Conservation (phyloP, 1,140 invertebrate species). For the Teleopsis dalmanni region DNA sequence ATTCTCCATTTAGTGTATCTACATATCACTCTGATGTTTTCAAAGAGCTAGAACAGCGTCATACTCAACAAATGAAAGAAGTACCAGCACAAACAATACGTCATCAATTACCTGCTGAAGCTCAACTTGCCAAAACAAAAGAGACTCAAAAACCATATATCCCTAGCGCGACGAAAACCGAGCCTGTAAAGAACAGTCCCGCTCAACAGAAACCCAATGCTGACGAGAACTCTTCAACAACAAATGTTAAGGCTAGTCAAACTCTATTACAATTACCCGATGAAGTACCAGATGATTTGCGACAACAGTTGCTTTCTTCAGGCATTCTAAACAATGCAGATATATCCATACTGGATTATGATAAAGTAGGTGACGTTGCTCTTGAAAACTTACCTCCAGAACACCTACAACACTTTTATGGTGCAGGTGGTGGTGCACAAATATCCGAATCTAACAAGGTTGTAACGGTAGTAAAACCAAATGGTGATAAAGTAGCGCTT, state of each 20-base stretch:
- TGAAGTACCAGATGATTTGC: slow-evolving; percentile 77
- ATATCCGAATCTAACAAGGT: slow-evolving; percentile 61
- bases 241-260: slow-evolving; percentile 45
- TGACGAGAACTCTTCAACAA: slow-evolving; percentile 14
- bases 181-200: slow-evolving; percentile 3
- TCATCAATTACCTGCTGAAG: slow-evolving; percentile 13
- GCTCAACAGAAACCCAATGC: slow-evolving; percentile 1
- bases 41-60: slow-evolving; percentile 35
- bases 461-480: slow-evolving; percentile 54
- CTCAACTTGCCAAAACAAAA: slow-evolving; percentile 9
- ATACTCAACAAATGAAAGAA: slow-evolving; percentile 16
- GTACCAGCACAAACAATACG: slow-evolving; percentile 15
- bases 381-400: slow-evolving; percentile 77
- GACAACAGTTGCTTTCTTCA: slow-evolving; percentile 72
- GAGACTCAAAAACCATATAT: slow-evolving; percentile 4
- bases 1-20: slow-evolving; percentile 31
- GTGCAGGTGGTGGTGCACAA: slow-evolving; percentile 63
- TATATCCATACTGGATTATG: slow-evolving; percentile 76
- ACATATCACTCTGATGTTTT: slow-evolving; percentile 40
- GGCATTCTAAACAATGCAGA: slow-evolving; percentile 79
- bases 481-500: slow-evolving; percentile 50
- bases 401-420: slow-evolving; percentile 74
- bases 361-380: slow-evolving; percentile 79
- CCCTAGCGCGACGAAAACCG: slow-evolving; percentile 8
- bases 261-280: slow-evolving; percentile 61